Conservation (phyloP, 2,797 vertebrate genomes). For the Lacerta agilis region DNA sequence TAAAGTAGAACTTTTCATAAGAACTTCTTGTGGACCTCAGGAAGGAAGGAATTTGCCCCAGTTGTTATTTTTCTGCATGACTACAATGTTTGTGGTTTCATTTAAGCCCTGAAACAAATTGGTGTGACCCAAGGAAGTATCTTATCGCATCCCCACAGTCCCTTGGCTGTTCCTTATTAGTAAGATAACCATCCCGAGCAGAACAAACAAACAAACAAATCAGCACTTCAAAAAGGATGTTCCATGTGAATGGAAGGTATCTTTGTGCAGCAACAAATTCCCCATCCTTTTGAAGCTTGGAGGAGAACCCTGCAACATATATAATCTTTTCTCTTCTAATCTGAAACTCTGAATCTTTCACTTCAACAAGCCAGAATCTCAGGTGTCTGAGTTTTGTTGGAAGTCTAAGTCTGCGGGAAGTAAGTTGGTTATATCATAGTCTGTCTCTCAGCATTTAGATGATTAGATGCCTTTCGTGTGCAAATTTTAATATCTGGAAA, state of each 20-base stretch:
- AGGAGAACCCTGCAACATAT: neutral
- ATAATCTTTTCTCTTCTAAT: conserved; percentile 4
- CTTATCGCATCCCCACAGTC: neutral
- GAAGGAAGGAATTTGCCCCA: neutral
- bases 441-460: neutral
- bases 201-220: neutral
- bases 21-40: neutral
- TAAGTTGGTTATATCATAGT: neutral
- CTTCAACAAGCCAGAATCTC: neutral
- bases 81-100: neutral
- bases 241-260: neutral
- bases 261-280: conserved; percentile 2
- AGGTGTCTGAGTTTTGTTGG: conserved; percentile 14
- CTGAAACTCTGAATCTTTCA: conserved; percentile 9
- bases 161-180: neutral
- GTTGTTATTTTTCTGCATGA: neutral
- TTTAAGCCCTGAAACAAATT: neutral
- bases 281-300: conserved; percentile 12
- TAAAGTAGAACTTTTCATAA: neutral
- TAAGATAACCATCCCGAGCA: neutral
- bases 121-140: neutral
- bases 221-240: neutral
- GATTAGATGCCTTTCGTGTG: neutral
- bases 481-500: conserved; percentile 22
- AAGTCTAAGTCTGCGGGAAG: neutral